Evolutionary conservation across 2,113 vertebrate genomes (phyloP).

Genomic region (Cervus canadensis): DNA sequence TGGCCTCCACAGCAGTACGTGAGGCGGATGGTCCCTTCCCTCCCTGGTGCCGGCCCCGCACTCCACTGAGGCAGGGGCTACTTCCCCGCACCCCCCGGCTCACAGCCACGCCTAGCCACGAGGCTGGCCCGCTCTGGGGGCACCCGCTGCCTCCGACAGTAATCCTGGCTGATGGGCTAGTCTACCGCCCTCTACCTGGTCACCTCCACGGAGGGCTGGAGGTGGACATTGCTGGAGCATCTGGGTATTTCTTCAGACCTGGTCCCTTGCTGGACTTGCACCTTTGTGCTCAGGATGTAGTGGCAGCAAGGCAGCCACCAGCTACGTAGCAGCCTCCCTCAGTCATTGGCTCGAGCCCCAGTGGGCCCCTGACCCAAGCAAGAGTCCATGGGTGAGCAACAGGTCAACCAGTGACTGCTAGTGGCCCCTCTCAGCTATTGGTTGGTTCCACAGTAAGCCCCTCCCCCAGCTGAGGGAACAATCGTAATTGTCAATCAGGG

Average conservation of each 20-base stretch:
- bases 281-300: not conserved
- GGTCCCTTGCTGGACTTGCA: not conserved
- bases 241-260: not conserved
- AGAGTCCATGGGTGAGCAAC: not conserved
- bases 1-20: not conserved
- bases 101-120: not conserved
- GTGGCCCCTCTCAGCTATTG: not conserved
- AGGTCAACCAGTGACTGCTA: not conserved
- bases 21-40: not conserved
- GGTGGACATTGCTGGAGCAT: not conserved
- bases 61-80: not conserved
- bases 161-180: not conserved
- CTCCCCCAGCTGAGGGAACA: not conserved
- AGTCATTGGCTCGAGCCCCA: not conserved
- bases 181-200: not conserved
- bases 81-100: fast-evolving
- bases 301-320: not conserved
- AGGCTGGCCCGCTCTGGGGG: not conserved
- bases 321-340: not conserved
- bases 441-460: not conserved
- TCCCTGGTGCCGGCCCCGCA: fast-evolving
- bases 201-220: not conserved
- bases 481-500: not conserved
- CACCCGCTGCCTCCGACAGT: not conserved
- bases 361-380: not conserved